phyloP scores from a whole-genome alignment of 2,113 vertebrate species.

The Pollachius pollachius region DNA sequence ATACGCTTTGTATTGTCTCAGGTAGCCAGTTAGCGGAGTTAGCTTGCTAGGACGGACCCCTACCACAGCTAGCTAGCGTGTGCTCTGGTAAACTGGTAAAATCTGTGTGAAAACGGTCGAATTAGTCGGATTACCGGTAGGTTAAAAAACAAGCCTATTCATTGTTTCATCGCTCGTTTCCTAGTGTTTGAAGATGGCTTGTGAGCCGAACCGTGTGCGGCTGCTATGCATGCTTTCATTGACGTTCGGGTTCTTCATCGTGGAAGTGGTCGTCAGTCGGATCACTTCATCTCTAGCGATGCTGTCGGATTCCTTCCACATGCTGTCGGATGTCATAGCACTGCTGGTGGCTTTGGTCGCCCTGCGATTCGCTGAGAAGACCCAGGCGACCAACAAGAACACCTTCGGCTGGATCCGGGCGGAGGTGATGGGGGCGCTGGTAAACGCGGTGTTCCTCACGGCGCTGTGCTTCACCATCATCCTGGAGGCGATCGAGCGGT shows the following conservation, averaged over 20 bases:
- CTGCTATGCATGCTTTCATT: constrained; percentile 91
- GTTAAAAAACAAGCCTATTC: too few relatives aligned
- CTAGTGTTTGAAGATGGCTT: constrained; percentile 62
- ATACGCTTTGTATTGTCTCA: constrained; percentile 48
- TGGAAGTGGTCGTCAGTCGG: constrained; percentile 94
- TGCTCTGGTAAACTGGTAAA: background rate
- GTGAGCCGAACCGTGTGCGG: constrained; percentile 82
- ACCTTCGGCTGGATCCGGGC: constrained; percentile 98
- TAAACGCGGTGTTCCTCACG: constrained; percentile 96
- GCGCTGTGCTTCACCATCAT: constrained; percentile 97
- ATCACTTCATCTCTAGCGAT: constrained; percentile 91
- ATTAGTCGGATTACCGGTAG: background rate
- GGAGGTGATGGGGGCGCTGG: constrained; percentile 97
- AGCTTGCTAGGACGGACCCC: background rate
- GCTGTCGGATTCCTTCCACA: constrained; percentile 98
- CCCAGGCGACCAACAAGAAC: constrained; percentile 92
- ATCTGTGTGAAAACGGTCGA: background rate
- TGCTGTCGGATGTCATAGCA: constrained; percentile 97
- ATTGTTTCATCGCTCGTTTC: too few relatives aligned
- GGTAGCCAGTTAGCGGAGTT: constrained; percentile 37
- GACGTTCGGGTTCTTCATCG: constrained; percentile 92
- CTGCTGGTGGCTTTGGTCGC: constrained; percentile 93
- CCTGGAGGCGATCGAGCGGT: constrained; percentile 91
- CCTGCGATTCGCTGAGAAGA: constrained; percentile 91
- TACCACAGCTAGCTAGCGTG: constrained; percentile 25